A percentile compares a stretch with the other conserved stretches of the same genome.
These are phyloP conservation scores for Anas platyrhynchos DNA, from an alignment of 2,113 vertebrate species.

Conservation along the genomic window DNA sequence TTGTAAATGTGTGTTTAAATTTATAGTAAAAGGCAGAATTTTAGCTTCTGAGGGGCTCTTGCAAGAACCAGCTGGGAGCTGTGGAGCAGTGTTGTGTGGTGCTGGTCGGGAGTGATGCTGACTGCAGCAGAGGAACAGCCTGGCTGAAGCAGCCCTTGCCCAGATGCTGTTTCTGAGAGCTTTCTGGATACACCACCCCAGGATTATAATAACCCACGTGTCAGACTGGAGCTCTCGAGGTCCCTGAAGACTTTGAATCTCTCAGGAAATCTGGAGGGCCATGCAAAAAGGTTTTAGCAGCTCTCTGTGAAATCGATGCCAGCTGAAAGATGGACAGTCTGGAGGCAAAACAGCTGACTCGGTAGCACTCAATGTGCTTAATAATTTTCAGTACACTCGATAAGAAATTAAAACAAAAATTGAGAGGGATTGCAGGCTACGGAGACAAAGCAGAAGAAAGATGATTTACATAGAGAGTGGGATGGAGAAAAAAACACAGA, in stretches of 20 bases:
- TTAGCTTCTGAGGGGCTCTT: not conserved
- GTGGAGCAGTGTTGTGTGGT: not conserved
- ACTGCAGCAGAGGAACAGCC: not conserved
- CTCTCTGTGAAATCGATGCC: not conserved
- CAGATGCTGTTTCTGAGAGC: not conserved
- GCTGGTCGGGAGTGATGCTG: not conserved
- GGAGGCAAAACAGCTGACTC: not conserved
- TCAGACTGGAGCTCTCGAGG: not conserved
- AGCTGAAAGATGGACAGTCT: not conserved
- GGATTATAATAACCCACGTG: not conserved
- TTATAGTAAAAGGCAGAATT: not conserved
- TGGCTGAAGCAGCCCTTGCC: not conserved
- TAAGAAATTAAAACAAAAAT: not conserved
- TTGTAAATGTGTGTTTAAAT: not conserved
- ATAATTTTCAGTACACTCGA: not conserved
- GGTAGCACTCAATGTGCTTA: not conserved
- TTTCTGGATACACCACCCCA: not conserved
- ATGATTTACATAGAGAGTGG: not conserved
- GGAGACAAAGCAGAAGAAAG: not conserved
- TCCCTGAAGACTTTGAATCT: not conserved
- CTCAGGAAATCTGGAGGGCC: not conserved
- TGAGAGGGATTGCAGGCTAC: not conserved
- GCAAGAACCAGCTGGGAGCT: fast-evolving
- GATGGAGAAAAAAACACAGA: not conserved
- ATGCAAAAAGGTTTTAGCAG: not conserved